phyloP scores from a whole-genome alignment of 2,888 invertebrate species.

The Acleris emargana region DNA sequence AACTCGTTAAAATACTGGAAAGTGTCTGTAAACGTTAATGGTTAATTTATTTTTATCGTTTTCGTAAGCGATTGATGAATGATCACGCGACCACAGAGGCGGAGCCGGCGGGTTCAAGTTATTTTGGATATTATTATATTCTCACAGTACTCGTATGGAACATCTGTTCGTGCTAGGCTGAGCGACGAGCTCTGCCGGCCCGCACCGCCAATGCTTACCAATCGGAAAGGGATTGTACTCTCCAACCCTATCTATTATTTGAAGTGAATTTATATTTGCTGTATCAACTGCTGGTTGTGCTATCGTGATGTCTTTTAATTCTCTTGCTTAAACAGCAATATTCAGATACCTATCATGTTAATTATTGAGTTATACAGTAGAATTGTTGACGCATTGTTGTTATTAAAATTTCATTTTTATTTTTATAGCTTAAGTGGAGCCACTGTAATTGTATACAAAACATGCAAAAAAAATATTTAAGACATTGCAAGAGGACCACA shows the following conservation, averaged over 20 bases:
- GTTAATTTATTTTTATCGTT: too few relatives aligned
- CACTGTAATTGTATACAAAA: too few relatives aligned
- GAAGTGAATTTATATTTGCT: constrained; percentile 24
- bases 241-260: constrained; percentile 29
- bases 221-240: constrained; percentile 28
- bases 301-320: constrained; percentile 4
- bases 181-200: background rate
- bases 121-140: background rate
- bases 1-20: too few relatives aligned
- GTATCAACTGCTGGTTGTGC: constrained; percentile 14
- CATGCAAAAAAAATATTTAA: too few relatives aligned
- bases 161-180: constrained; percentile 22
- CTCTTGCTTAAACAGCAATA: too few relatives aligned
- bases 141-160: background rate
- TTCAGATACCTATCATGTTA: too few relatives aligned
- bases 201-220: constrained; percentile 26
- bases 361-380: too few relatives aligned
- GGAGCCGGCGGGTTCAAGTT: background rate
- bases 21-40: too few relatives aligned
- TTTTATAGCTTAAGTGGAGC: too few relatives aligned
- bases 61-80: background rate
- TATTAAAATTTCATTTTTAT: too few relatives aligned
- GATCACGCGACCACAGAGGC: background rate
- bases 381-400: too few relatives aligned
- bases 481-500: too few relatives aligned